Evolutionary conservation across 2,888 invertebrate genomes (phyloP), one percentile per base, ranked within the genome.

Genomic region (Fragum whitleyi): DNA sequence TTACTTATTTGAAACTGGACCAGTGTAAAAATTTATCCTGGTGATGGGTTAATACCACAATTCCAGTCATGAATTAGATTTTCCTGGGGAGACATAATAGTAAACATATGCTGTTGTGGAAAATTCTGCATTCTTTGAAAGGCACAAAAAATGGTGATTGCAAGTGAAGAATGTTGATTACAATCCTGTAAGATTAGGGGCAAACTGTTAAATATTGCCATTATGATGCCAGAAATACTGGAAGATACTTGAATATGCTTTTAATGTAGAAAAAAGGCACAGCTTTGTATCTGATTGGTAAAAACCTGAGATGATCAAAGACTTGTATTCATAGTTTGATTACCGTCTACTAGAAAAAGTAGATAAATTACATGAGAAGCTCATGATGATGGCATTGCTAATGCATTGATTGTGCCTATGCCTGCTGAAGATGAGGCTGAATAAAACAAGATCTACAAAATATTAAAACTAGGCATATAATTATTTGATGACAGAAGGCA

Each of bases 131-230:
- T 65, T 65, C n/a, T 9, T 39, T 36, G 39, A 39, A 39, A 65
- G 65, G 39, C 32, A 23, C 39, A 36, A 65, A 65, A 65, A 65
- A 21, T 39, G 26, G 32, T 65, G 65, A 65, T 65, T 65, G 65
- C 39, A 65, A 39, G 39, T 2, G 14, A 65, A 39, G 65, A 65
- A 65, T 65, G 65, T 65, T 65, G 65, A 65, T 65, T 65, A 23
- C 39, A 36, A n/a, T 47, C 47, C 47, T 47, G 3, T 14, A 47
- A 47, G 47, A 47, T 47, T 47, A n/a, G 47, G 19, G n/a, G 47
- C 14, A 47, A 47, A 47, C 47, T 14, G 47, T 47, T 9, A 47
- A 47, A 47, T 47, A n/a, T 47, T 47, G 47, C n/a, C 3, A 47
- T 47, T 47, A 47, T 14, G 47, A 47, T 47, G 47, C 2, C 14